Evolutionary conservation across 2,797 vertebrate species (phyloP).

Genomic region (Hydrocynus forskahlii): DNA sequence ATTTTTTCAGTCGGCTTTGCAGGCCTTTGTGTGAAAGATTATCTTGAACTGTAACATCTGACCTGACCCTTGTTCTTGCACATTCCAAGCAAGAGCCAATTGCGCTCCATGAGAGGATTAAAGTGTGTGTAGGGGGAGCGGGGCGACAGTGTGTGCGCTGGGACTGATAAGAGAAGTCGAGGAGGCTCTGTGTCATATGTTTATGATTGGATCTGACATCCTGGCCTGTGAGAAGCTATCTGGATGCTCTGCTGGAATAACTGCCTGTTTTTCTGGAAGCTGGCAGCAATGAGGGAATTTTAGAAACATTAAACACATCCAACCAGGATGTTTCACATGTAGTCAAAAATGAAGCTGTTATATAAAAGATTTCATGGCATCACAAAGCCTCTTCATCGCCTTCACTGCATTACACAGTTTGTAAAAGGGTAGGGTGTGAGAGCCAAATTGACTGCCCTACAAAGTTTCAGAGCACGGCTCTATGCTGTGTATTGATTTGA

Average conservation of each 20-base stretch:
- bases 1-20: conserved; percentile 7
- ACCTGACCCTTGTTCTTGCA: conserved; percentile 40
- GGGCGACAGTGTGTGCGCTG: conserved; percentile 55
- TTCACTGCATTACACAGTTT: background rate
- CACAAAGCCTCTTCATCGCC: background rate
- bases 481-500: conserved; percentile 60
- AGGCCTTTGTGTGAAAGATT: conserved; percentile 45
- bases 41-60: conserved; percentile 45
- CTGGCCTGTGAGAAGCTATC: background rate
- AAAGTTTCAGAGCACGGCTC: conserved; percentile 53
- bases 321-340: background rate
- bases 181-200: conserved; percentile 60
- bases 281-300: background rate
- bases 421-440: background rate
- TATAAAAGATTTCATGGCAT: background rate
- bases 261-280: background rate
- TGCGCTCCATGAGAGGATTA: conserved; percentile 54
- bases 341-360: background rate
- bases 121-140: conserved; percentile 42
- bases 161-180: conserved; percentile 61
- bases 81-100: conserved; percentile 51
- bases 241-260: conserved; percentile 12
- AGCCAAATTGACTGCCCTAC: conserved; percentile 20
- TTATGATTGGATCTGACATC: conserved; percentile 26
- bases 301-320: background rate